phyloP scores from a whole-genome alignment of 2,888 invertebrate species.

The Hyles lineata region DNA sequence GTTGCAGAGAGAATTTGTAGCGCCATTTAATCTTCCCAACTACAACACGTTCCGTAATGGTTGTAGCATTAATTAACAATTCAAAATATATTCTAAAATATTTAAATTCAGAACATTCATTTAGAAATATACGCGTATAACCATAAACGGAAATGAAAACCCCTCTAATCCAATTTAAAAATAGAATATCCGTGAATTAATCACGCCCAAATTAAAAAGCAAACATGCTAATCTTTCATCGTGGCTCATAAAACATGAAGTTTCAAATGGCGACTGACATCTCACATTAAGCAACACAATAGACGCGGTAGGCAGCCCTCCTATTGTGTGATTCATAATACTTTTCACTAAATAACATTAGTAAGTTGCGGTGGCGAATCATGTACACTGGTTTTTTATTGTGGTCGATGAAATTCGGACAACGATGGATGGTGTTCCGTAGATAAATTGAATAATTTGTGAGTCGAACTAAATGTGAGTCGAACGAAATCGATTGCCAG shows the following conservation, averaged over 20 bases:
- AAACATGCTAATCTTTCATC: not conserved
- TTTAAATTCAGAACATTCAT: too few species aligned
- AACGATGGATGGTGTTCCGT: not conserved
- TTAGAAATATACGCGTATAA: too few species aligned
- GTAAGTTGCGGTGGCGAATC: constrained; percentile 7
- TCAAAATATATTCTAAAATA: too few species aligned
- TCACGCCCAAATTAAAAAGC: too few species aligned
- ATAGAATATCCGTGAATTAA: too few species aligned
- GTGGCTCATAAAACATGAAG: not conserved
- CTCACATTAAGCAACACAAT: constrained; percentile 13
- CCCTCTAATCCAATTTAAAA: too few species aligned
- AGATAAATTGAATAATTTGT: not conserved
- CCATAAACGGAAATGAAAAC: too few species aligned
- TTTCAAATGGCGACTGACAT: constrained; percentile 9
- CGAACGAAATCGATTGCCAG: not conserved
- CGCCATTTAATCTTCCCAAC: too few species aligned
- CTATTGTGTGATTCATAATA: constrained; percentile 22
- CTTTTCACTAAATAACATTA: constrained; percentile 25
- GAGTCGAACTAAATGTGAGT: not conserved
- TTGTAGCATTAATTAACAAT: too few species aligned
- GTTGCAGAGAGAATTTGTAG: too few species aligned
- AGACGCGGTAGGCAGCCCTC: constrained; percentile 9
- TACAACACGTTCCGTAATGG: too few species aligned
- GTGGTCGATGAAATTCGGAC: constrained; percentile 10
- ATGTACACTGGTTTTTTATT: constrained; percentile 1